Evolutionary conservation across 2,797 vertebrate genomes (phyloP).

Genomic region (Protonibea diacanthus): DNA sequence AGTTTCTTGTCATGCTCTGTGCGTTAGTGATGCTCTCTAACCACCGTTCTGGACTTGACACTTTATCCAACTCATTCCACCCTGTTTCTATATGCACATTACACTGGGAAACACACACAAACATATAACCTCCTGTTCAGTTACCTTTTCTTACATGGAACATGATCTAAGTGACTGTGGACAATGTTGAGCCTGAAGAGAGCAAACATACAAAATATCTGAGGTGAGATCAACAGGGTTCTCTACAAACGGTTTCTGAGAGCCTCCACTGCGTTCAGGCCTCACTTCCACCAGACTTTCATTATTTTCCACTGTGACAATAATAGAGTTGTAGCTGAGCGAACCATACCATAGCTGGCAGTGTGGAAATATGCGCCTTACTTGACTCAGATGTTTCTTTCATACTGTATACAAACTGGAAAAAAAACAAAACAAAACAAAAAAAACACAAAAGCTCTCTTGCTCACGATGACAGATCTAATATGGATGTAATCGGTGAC

Average conservation of each 20-base stretch:
- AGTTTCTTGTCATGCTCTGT: background rate
- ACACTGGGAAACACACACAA: background rate
- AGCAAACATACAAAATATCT: constrained; percentile 1
- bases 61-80: background rate
- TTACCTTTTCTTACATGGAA: constrained; percentile 4
- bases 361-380: background rate
- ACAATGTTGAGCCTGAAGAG: constrained; percentile 10
- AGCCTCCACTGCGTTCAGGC: constrained; percentile 5
- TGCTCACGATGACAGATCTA: no score
- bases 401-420: no score
- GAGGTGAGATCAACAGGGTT: background rate
- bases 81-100: constrained; percentile 5
- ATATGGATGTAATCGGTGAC: no score
- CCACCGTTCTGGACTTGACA: background rate
- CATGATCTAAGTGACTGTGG: background rate
- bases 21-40: constrained; percentile 1
- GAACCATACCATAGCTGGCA: background rate
- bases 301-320: constrained; percentile 17
- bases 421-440: no score
- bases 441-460: no score
- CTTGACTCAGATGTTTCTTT: no score
- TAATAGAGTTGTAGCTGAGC: background rate
- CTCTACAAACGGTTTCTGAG: constrained; percentile 4
- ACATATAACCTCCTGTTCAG: background rate
- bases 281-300: constrained; percentile 3